Conservation (phyloP, 2,797 vertebrate genomes). For the Galagoides demidoff region DNA sequence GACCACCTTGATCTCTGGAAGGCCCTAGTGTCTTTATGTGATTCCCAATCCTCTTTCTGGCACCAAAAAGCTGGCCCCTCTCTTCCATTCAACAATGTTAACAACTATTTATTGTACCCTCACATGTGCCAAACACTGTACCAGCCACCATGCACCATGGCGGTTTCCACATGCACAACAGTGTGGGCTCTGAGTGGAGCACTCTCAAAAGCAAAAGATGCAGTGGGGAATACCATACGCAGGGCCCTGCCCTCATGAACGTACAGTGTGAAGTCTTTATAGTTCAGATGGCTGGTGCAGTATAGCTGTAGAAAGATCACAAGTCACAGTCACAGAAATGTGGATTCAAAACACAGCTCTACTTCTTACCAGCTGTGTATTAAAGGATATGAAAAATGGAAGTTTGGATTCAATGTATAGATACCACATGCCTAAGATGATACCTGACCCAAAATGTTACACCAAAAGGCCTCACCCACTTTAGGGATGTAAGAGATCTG, state of each 20-base stretch:
- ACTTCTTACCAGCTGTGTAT: neutral
- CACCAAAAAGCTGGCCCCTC: neutral
- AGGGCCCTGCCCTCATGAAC: neutral
- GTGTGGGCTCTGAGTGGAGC: fast-evolving
- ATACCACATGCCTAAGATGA: neutral
- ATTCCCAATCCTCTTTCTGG: neutral
- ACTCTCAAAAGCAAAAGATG: fast-evolving
- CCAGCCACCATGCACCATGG: neutral
- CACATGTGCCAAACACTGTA: neutral
- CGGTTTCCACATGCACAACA: too few species aligned
- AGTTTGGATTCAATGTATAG: neutral
- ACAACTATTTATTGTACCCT: neutral
- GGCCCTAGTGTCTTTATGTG: neutral
- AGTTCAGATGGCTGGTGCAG: neutral
- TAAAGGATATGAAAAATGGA: neutral
- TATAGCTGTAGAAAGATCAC: neutral
- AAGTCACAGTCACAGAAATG: neutral
- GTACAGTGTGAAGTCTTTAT: neutral
- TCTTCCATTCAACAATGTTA: neutral
- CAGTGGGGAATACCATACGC: neutral
- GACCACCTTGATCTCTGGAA: neutral
- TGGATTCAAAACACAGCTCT: neutral
- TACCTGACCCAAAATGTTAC: neutral
- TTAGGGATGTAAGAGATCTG: neutral
- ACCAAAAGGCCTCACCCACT: neutral